Evolutionary conservation across 1,140 invertebrate species (phyloP).

Genomic region (Drosophila ficusphila): DNA sequence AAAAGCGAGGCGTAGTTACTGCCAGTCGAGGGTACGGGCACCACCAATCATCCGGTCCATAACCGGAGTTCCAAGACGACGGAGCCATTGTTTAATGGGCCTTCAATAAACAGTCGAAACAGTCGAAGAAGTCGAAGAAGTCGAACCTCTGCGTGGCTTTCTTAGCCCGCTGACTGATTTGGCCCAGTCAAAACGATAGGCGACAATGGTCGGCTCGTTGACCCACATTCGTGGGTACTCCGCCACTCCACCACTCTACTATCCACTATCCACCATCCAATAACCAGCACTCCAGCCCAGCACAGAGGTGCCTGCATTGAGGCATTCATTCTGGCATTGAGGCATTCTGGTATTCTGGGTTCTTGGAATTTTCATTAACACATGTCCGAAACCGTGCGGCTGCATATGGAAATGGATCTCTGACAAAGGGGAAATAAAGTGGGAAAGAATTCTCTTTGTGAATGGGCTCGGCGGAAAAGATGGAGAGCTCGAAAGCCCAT

Average conservation of each 20-base stretch:
- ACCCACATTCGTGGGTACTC: slow-evolving; percentile 63
- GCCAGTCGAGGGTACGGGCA: slow-evolving; percentile 17
- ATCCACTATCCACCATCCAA: no score
- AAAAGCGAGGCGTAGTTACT: slow-evolving; percentile 40
- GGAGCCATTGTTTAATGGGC: slow-evolving; percentile 74
- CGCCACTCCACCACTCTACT: slow-evolving; percentile 25
- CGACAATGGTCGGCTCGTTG: slow-evolving; percentile 75
- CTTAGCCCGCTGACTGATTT: slow-evolving; percentile 77
- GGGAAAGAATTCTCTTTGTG: slow-evolving; percentile 63
- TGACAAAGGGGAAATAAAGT: slow-evolving; percentile 39
- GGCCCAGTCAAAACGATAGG: slow-evolving; percentile 71
- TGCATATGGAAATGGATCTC: slow-evolving; percentile 66
- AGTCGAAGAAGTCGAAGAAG: no score
- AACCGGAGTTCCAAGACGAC: slow-evolving; percentile 27
- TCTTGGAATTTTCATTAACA: slow-evolving; percentile 82
- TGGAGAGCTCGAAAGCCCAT: slow-evolving; percentile 5
- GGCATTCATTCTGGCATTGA: no score
- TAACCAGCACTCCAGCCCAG: no score
- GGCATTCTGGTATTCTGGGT: slow-evolving; percentile 44
- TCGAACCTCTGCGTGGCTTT: not conserved
- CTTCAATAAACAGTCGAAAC: slow-evolving; percentile 76
- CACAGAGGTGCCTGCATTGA: slow-evolving; percentile 8
- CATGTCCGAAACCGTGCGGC: slow-evolving; percentile 47
- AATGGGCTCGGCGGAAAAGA: slow-evolving; percentile 44
- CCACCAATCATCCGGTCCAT: slow-evolving; percentile 53